A percentile compares a stretch with the other conserved stretches of the same genome.
Evolutionary conservation across 2,113 vertebrate genomes (phyloP).

Genomic region (Sinocyclocheilus anshuiensis): DNA sequence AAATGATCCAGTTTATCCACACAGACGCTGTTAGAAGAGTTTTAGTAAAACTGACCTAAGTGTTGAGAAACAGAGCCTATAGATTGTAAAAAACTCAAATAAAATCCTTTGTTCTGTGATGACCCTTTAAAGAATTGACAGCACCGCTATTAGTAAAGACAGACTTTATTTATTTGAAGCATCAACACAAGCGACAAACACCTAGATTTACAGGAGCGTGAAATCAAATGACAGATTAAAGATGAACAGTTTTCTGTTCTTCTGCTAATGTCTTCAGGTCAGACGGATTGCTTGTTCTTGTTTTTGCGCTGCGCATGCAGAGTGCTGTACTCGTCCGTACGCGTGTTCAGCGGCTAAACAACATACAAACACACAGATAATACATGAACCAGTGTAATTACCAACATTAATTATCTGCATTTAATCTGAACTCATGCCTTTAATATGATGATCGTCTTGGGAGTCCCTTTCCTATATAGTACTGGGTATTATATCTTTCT

Average conservation of each 20-base stretch:
- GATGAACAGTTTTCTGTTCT: not conserved
- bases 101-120: not conserved
- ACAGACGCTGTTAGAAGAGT: too few relatives aligned
- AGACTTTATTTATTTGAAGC: not conserved
- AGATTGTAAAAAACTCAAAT: not conserved
- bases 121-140: not conserved
- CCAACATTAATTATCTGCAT: not conserved
- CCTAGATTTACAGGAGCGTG: not conserved
- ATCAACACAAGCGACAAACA: not conserved
- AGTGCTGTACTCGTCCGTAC: not conserved
- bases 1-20: too few relatives aligned
- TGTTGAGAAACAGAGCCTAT: too few relatives aligned
- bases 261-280: not conserved
- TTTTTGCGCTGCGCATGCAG: not conserved
- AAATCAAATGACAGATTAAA: not conserved
- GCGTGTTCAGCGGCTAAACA: not conserved
- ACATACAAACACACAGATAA: conserved; percentile 19
- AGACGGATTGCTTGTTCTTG: not conserved
- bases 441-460: not conserved
- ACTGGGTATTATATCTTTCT: not conserved
- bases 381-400: not conserved
- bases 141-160: not conserved
- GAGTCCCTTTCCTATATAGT: not conserved
- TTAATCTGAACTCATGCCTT: not conserved
- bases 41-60: too few relatives aligned